A percentile compares a stretch with the other conserved stretches of the same genome.
Conservation (phyloP, 92 coral and sea anemone species). For the Phenganax subtilis region DNA sequence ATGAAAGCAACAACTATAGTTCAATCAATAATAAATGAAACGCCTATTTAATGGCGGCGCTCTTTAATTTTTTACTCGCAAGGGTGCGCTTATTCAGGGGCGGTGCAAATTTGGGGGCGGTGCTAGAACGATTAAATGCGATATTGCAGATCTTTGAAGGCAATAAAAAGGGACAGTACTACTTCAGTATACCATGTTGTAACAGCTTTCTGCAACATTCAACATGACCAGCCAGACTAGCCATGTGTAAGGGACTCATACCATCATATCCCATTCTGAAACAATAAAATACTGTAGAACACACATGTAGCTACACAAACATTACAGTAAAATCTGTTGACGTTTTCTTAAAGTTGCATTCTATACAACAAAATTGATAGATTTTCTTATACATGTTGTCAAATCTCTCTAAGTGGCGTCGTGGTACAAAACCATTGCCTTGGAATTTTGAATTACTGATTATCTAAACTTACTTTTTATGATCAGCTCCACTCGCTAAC, state of each 20-base stretch:
- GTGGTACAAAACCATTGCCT: no score
- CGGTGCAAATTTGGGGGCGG: no score
- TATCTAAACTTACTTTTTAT: conserved; percentile 60
- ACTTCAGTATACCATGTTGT: conserved; percentile 64
- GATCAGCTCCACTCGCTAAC: conserved; percentile 96
- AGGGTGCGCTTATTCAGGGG: no score
- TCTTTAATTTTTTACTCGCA: no score
- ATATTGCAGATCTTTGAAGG: no score
- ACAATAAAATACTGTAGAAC: neutral
- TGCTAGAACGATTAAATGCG: no score
- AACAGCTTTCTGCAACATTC: conserved; percentile 92
- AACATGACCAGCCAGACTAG: conserved; percentile 86
- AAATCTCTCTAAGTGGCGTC: no score
- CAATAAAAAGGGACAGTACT: neutral
- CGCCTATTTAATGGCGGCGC: no score
- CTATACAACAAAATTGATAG: neutral
- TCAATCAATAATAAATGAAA: no score
- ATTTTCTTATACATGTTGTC: no score
- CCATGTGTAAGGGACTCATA: conserved; percentile 90
- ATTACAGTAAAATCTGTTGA: neutral
- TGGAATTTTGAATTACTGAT: neutral
- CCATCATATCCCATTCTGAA: conserved; percentile 81
- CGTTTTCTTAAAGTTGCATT: neutral
- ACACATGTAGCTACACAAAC: neutral
- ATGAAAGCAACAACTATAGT: no score